A percentile compares a stretch with the other conserved stretches of the same genome.
Conservation (phyloP, 2,797 vertebrate species). For the Sternarchorhynchus goeldii region DNA sequence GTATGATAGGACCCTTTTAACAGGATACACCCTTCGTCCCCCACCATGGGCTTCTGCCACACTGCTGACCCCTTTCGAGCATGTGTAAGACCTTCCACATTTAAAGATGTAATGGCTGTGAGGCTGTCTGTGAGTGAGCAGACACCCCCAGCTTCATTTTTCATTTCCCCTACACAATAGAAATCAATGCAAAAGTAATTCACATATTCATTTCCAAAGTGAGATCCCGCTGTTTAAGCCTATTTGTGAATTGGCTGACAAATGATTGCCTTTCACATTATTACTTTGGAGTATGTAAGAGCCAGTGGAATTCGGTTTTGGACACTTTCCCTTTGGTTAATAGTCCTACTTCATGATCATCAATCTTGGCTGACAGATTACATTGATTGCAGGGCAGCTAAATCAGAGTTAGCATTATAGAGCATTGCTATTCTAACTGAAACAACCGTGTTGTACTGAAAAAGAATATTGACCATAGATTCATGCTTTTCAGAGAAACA, state of each 20-base stretch:
- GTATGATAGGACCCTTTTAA: slow-evolving; percentile 74
- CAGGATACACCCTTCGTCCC: slow-evolving; percentile 74
- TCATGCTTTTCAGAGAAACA: background rate
- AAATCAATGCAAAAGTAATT: slow-evolving; percentile 80
- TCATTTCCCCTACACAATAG: slow-evolving; percentile 75
- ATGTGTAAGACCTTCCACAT: slow-evolving; percentile 70
- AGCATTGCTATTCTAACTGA: slow-evolving; percentile 72
- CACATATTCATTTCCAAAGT: slow-evolving; percentile 80
- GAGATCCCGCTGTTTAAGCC: slow-evolving; percentile 67
- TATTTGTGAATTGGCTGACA: slow-evolving; percentile 76
- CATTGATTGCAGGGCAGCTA: slow-evolving; percentile 77
- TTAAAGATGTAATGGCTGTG: slow-evolving; percentile 71
- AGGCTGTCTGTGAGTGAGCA: slow-evolving; percentile 62
- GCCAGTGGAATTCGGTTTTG: slow-evolving; percentile 68
- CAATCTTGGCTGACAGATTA: slow-evolving; percentile 76
- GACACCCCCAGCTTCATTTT: slow-evolving; percentile 67
- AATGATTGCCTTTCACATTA: slow-evolving; percentile 73
- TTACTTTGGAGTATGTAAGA: slow-evolving; percentile 66
- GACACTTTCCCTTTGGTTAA: slow-evolving; percentile 71
- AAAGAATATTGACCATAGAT: slow-evolving; percentile 11
- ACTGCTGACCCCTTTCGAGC: slow-evolving; percentile 73
- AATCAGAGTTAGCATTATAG: slow-evolving; percentile 76
- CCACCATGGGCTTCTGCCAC: slow-evolving; percentile 72
- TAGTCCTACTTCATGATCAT: slow-evolving; percentile 78
- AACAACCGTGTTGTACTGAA: slow-evolving; percentile 67